These are phyloP conservation scores for Gibbula magus DNA, from an alignment of 2,888 invertebrate species.

Conservation along the genomic window DNA sequence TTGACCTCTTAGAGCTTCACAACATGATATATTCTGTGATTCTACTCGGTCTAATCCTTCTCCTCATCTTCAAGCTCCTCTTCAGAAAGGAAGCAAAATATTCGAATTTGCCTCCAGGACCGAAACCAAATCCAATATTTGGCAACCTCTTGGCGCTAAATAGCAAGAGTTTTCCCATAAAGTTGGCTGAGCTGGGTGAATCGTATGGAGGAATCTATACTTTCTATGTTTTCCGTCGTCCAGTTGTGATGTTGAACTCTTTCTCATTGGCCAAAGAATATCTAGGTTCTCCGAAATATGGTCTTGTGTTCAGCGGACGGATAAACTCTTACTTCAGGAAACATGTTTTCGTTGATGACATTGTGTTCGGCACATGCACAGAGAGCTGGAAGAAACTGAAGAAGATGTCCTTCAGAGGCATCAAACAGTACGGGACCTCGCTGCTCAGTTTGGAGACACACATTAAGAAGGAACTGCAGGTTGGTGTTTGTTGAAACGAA, in stretches of 20 bases:
- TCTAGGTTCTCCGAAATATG: background rate
- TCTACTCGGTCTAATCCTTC: no score
- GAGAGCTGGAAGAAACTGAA: background rate
- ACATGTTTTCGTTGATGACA: background rate
- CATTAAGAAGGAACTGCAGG: constrained; percentile 24
- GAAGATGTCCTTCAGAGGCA: background rate
- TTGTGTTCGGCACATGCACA: background rate
- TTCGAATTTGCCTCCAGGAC: background rate
- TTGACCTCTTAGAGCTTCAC: no score
- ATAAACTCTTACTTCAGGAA: background rate
- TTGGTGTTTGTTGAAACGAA: background rate
- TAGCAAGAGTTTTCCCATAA: background rate
- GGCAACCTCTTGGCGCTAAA: background rate
- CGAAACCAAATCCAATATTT: background rate
- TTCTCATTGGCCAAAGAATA: background rate
- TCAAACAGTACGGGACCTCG: background rate
- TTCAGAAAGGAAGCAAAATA: no score
- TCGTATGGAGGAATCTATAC: background rate
- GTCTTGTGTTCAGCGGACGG: background rate
- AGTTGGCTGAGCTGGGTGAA: background rate
- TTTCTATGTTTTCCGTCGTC: background rate
- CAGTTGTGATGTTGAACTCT: background rate
- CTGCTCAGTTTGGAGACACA: background rate
- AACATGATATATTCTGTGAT: no score
- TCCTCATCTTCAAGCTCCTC: no score